Evolutionary conservation across 2,888 invertebrate species (phyloP).

Genomic region (Drosophila incognita): DNA sequence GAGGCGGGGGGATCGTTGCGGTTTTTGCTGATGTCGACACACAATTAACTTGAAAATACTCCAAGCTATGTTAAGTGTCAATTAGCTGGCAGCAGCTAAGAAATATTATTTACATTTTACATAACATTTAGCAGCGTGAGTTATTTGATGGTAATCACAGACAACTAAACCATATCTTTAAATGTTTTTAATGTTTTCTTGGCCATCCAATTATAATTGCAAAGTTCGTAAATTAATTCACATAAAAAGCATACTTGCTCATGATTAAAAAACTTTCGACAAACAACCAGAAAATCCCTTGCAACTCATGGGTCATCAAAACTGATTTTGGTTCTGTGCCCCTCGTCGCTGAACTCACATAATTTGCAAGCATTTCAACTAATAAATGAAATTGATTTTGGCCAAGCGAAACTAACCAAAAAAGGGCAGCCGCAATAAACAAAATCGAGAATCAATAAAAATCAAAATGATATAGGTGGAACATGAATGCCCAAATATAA

Average conservation of each 20-base stretch:
- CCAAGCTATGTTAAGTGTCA: constrained; percentile 78
- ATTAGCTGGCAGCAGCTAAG: constrained; percentile 69
- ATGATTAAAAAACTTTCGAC: constrained; percentile 65
- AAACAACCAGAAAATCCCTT: constrained; percentile 33
- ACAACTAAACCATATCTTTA: constrained; percentile 2
- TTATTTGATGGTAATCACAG: constrained; percentile 5
- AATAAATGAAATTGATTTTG: constrained; percentile 60
- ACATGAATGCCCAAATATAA: constrained; percentile 79
- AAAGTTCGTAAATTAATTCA: constrained; percentile 10
- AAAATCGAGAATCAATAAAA: constrained; percentile 71
- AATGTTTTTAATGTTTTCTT: background rate
- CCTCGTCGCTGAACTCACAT: constrained; percentile 69
- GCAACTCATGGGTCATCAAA: constrained; percentile 35
- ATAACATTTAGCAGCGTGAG: constrained; percentile 20
- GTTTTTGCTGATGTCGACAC: constrained; percentile 72
- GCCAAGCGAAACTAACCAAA: constrained; percentile 53
- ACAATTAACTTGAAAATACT: constrained; percentile 79
- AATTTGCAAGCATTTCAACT: constrained; percentile 66
- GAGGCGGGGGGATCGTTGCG: constrained; percentile 4
- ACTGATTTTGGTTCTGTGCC: constrained; percentile 20
- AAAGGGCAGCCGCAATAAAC: constrained; percentile 73
- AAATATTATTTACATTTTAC: constrained; percentile 57
- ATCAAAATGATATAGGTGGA: constrained; percentile 62
- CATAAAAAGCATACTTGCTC: constrained; percentile 17
- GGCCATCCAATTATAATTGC: background rate